Conservation (phyloP, 2,797 vertebrate genomes). For the Acanthurus lineatus region DNA sequence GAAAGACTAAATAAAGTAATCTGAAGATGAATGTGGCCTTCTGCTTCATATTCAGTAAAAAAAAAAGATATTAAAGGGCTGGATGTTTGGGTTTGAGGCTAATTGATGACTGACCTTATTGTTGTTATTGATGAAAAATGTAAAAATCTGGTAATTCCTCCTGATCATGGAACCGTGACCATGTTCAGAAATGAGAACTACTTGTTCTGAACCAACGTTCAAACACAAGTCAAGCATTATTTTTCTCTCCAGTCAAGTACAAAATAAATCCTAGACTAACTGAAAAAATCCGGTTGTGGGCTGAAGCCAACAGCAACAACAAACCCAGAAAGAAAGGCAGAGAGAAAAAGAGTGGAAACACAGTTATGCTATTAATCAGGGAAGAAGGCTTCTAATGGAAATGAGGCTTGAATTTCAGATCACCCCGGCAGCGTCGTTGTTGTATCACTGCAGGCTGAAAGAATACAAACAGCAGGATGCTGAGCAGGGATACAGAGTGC, state of each 20-base stretch:
- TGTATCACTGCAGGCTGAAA: conserved; percentile 23
- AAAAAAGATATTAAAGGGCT: not conserved
- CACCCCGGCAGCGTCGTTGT: conserved; percentile 2
- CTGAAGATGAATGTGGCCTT: conserved; percentile 14
- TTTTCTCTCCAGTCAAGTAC: conserved; percentile 30
- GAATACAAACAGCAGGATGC: conserved; percentile 32
- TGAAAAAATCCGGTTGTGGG: conserved; percentile 43
- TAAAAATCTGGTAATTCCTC: conserved; percentile 1
- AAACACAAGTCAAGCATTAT: conserved; percentile 34
- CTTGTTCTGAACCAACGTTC: conserved; percentile 35
- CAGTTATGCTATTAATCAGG: conserved; percentile 34
- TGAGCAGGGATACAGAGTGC: not conserved
- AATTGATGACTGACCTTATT: not conserved
- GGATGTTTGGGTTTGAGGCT: conserved; percentile 6
- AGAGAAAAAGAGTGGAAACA: not conserved
- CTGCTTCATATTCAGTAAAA: not conserved
- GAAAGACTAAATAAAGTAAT: conserved; percentile 34
- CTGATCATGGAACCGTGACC: conserved; percentile 17
- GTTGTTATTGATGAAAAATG: not conserved
- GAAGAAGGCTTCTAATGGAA: conserved; percentile 29
- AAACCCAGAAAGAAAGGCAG: conserved; percentile 33
- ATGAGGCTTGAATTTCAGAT: conserved; percentile 19
- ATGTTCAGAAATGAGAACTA: conserved; percentile 14
- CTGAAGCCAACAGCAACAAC: conserved; percentile 41
- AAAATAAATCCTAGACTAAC: conserved; percentile 37